Conservation (phyloP, 2,797 vertebrate species). For the Siniperca scherzeri region DNA sequence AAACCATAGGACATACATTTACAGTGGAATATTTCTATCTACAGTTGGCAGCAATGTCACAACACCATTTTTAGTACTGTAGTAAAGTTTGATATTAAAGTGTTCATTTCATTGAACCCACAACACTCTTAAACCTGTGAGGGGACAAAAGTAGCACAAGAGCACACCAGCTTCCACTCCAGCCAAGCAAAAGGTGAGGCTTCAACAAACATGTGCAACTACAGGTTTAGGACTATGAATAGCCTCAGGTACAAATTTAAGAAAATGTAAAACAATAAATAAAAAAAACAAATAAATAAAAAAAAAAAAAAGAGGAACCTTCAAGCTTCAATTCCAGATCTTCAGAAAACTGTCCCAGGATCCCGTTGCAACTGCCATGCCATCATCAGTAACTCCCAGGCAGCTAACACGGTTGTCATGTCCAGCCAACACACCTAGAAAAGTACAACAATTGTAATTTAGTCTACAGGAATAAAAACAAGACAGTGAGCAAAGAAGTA, state of each 20-base stretch:
- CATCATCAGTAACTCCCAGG: slow-evolving; percentile 98
- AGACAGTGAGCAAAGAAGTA: background rate
- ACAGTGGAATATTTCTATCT: background rate
- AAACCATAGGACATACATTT: background rate
- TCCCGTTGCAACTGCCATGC: slow-evolving; percentile 99
- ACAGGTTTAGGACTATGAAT: slow-evolving; percentile 32
- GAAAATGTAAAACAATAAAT: slow-evolving; percentile 5
- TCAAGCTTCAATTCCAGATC: slow-evolving; percentile 99
- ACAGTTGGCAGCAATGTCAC: background rate
- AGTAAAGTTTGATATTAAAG: slow-evolving; percentile 1
- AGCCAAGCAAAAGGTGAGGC: slow-evolving; percentile 24
- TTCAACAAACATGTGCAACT: slow-evolving; percentile 20
- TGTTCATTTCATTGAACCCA: slow-evolving; percentile 26
- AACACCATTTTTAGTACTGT: background rate
- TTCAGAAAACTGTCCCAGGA: slow-evolving; percentile 99
- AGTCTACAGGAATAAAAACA: background rate
- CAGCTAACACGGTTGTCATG: slow-evolving; percentile 99
- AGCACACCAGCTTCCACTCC: slow-evolving; percentile 20
- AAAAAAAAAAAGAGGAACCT: slow-evolving; percentile 75
- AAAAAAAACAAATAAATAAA: background rate
- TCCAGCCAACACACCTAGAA: slow-evolving; percentile 95
- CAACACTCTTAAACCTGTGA: slow-evolving; percentile 23
- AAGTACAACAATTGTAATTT: slow-evolving; percentile 3
- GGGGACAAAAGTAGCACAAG: slow-evolving; percentile 12
- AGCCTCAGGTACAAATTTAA: slow-evolving; percentile 37